Conservation (phyloP, 1,140 invertebrate species). For the Aphaenogaster floridana region DNA sequence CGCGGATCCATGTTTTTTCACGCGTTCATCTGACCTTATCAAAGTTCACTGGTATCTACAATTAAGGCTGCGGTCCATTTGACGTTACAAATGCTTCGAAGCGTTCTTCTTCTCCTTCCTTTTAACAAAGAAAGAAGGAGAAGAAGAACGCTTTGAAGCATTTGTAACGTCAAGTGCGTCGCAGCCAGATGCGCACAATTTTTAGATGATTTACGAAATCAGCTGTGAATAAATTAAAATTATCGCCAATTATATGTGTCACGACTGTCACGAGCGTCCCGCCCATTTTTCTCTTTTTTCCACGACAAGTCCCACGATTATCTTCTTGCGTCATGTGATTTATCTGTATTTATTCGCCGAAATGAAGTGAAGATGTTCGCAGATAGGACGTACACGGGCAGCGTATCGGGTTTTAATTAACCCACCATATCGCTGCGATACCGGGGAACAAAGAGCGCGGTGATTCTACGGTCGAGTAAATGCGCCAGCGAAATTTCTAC, state of each 20-base stretch:
- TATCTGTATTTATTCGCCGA: conserved; percentile 1
- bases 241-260: neutral
- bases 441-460: neutral
- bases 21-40: neutral
- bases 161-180: too few relatives aligned
- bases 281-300: neutral
- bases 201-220: neutral
- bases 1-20: neutral
- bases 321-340: neutral
- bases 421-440: neutral
- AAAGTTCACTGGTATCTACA: neutral
- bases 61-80: too few relatives aligned
- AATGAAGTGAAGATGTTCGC: neutral
- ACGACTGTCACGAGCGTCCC: neutral
- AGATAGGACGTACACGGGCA: neutral
- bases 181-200: neutral
- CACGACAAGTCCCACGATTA: neutral
- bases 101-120: too few relatives aligned
- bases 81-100: too few relatives aligned
- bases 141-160: too few relatives aligned
- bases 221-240: neutral
- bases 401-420: neutral
- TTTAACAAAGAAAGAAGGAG: too few relatives aligned
- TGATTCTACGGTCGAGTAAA: neutral
- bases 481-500: conserved; percentile 24